Percentiles rank a stretch among this genome's conserved stretches.
These are phyloP conservation scores for Seriola dumerili DNA, from an alignment of 2,113 vertebrate species.

Conservation along the genomic window DNA sequence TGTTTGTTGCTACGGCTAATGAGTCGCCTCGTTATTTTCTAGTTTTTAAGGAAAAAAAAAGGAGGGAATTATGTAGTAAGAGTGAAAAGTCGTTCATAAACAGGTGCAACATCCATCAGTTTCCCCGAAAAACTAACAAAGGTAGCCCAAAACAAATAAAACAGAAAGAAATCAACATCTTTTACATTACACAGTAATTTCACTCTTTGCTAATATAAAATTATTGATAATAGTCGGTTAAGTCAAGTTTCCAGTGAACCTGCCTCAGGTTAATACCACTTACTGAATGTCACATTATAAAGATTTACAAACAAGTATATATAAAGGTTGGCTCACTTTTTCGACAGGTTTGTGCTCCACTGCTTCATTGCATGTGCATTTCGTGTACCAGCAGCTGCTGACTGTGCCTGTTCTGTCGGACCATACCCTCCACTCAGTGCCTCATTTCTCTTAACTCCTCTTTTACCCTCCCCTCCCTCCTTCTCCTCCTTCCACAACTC, in stretches of 20 bases:
- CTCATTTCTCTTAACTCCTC: constrained; percentile 34
- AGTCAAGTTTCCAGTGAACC: no score
- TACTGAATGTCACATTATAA: no score
- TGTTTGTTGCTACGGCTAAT: neutral
- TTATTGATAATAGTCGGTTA: neutral
- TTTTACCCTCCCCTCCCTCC: neutral
- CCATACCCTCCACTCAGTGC: constrained; percentile 33
- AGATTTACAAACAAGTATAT: no score
- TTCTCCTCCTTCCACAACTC: neutral
- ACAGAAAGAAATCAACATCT: neutral
- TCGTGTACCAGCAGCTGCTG: constrained; percentile 47
- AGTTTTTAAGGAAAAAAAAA: no score
- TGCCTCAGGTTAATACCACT: neutral
- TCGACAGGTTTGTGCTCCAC: constrained; percentile 14
- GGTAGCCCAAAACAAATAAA: neutral
- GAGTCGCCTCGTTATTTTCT: neutral
- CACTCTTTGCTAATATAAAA: neutral
- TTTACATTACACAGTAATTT: neutral
- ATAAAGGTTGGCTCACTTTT: neutral
- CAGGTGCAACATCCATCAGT: neutral
- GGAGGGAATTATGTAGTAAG: no score
- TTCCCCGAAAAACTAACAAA: neutral
- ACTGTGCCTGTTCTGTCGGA: constrained; percentile 22
- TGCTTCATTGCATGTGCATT: constrained; percentile 35
- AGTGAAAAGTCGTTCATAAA: neutral